Evolutionary conservation across 2,797 vertebrate genomes (phyloP).

Genomic region (Phrynocephalus guinanensis): DNA sequence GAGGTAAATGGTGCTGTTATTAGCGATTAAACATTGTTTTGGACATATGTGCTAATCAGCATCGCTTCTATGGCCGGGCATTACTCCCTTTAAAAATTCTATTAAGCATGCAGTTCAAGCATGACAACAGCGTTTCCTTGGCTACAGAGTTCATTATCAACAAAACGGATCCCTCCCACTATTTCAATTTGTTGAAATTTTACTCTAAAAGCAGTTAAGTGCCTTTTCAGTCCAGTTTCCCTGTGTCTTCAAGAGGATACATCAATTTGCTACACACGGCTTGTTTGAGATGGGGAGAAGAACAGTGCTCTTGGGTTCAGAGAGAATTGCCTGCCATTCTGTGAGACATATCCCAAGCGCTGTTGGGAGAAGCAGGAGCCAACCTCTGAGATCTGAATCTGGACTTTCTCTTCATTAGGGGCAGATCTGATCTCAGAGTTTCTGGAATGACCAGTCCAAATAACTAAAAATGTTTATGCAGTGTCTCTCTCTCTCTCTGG

Average conservation of each 20-base stretch:
- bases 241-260: background rate
- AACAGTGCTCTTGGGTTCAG: too few relatives aligned
- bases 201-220: background rate
- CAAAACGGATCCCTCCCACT: conserved; percentile 15
- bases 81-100: conserved; percentile 22
- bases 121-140: conserved; percentile 11
- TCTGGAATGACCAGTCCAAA: background rate
- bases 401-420: background rate
- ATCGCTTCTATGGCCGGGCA: background rate
- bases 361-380: background rate
- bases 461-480: background rate
- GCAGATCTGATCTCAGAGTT: background rate
- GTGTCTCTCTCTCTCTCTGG: background rate
- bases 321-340: too few relatives aligned
- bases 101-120: background rate
- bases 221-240: conserved; percentile 21
- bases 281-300: background rate
- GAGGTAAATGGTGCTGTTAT: conserved; percentile 30
- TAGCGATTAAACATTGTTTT: background rate
- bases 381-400: background rate
- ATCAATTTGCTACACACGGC: background rate
- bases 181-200: background rate
- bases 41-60: conserved; percentile 7
- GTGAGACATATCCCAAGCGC: background rate
- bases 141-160: background rate